Evolutionary conservation across 1,140 invertebrate genomes (phyloP), one percentile per base, ranked within the genome.

Genomic region (Microvelia longipes): DNA sequence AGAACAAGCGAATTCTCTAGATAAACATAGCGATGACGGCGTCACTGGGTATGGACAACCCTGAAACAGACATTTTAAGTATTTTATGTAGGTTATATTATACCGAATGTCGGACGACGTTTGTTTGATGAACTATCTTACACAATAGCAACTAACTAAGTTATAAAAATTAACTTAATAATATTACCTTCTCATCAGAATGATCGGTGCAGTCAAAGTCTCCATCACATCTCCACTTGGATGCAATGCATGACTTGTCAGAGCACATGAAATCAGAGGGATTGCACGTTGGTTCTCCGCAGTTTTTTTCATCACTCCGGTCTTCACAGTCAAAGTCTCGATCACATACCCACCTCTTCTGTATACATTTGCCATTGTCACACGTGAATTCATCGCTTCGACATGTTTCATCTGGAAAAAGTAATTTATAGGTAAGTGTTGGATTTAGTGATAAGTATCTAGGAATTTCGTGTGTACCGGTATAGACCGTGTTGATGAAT

Each of bases 331-430:
- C 93, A 73, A 92, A 85, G 75, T 93, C 90, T 28, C 86, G 84
- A 79, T 97, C 93, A 78, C 94, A 97, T 5, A 89, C 85, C 92
- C 92, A 96, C 2, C 85, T 81, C 72, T 87, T 84, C 75, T 92
- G 91, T 71, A 96, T 93, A 77, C 93, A 96, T 71, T 90, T 88
- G 14, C 92, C 91, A 75, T 93, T 92, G 61, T 84, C 85, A 80
- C 93, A 96, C 1, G 91, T 93, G 77, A 93, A 95, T 78, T 95
- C 90, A 77, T 94, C 91, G 25, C 90, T 85, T 69, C 91, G 86
- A 78, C 91, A 94, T 0, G 90, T 92, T 75, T 90, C 88, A 83
- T 92, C 90, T 92, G 77, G 67, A 78, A 75, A 73, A 60, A 50
- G 25, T 13, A 65, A 13, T n/a, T n/a, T n/a, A n/a, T n/a, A n/a